Percentiles rank a stretch among this genome's conserved stretches.
These are phyloP conservation scores for Eurytoma californica DNA, from an alignment of 2,888 invertebrate genomes.

Conservation along the genomic window DNA sequence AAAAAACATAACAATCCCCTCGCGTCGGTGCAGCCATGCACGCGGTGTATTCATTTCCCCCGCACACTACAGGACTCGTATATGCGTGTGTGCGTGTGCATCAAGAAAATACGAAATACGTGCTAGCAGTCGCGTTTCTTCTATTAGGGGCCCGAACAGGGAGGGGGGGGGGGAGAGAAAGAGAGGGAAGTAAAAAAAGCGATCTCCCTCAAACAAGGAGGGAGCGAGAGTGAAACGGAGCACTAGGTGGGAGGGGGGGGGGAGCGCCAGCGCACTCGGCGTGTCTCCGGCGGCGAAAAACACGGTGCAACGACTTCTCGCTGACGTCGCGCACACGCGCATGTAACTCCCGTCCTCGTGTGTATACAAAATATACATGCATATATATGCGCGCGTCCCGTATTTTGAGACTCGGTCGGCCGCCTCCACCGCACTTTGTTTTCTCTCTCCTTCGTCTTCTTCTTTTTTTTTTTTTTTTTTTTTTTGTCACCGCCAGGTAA, in stretches of 20 bases:
- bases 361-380: not conserved
- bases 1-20: too few relatives aligned
- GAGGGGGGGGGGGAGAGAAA: not conserved
- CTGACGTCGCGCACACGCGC: not conserved
- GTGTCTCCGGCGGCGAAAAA: constrained; percentile 11
- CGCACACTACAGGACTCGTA: not conserved
- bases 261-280: constrained; percentile 20
- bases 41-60: too few relatives aligned
- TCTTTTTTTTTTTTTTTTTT: not conserved
- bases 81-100: not conserved
- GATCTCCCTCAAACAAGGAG: too few relatives aligned
- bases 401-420: constrained; percentile 34
- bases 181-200: too few relatives aligned
- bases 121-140: too few relatives aligned
- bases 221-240: not conserved
- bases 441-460: too few relatives aligned
- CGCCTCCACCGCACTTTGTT: not conserved
- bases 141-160: too few relatives aligned
- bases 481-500: constrained; percentile 6
- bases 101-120: too few relatives aligned
- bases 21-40: too few relatives aligned
- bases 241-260: not conserved
- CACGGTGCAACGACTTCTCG: constrained; percentile 4
- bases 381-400: constrained; percentile 6
- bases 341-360: not conserved